These are phyloP conservation scores for Xenotilapia leptura DNA, from an alignment of 2,113 vertebrate species.

Conservation along the genomic window DNA sequence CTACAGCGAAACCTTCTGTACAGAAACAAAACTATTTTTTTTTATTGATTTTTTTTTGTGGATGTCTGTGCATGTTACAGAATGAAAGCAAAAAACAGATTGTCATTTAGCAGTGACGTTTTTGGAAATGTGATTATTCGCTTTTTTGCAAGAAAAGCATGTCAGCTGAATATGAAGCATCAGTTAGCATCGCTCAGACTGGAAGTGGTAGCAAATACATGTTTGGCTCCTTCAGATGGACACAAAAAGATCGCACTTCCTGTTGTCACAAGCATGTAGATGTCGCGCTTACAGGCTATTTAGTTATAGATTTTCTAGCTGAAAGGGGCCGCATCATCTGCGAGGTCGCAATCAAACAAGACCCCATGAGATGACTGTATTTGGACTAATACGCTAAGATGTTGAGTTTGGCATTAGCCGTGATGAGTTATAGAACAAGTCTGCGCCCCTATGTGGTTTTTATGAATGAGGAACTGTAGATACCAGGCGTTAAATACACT, in stretches of 20 bases:
- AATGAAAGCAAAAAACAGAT: background rate
- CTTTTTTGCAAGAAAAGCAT: background rate
- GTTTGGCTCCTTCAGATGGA: background rate
- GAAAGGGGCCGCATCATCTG: background rate
- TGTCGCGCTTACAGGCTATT: background rate
- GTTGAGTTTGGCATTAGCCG: background rate
- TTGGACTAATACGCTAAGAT: background rate
- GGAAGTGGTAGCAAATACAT: background rate
- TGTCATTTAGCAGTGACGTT: background rate
- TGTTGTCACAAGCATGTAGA: background rate
- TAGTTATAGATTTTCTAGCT: background rate
- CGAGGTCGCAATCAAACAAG: background rate
- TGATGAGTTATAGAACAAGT: background rate
- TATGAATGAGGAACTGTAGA: background rate
- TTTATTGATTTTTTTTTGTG: fast-evolving
- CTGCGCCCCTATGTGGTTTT: background rate
- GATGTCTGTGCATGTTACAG: constrained; percentile 33
- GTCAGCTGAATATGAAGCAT: background rate
- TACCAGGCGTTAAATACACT: background rate
- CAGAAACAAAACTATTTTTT: background rate
- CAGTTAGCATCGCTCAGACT: background rate
- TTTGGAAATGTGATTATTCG: background rate
- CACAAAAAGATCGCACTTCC: background rate
- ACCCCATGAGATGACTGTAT: background rate
- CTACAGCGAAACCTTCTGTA: background rate